Base-by-base conservation (phyloP, 2,888 invertebrate species). In the Volucella inanis region DNA sequence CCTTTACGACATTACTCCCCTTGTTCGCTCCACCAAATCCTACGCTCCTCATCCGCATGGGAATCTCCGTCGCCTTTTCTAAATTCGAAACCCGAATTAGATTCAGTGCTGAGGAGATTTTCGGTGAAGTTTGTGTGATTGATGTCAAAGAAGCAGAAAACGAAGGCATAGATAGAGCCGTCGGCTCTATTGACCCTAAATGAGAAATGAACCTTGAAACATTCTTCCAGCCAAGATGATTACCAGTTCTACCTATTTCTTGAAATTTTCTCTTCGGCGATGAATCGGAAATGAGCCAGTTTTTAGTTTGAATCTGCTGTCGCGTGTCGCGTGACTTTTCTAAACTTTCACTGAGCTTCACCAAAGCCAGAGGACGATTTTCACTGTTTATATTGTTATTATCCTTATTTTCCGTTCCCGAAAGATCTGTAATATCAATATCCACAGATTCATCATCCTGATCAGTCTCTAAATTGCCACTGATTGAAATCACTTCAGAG, bases 381-480 rank as follows among this genome's bases (percentile, higher is more conserved):
- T 88, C 83, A 74, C 87, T 84, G 6, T 31, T 31, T 41, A 88
- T 79, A 64, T 88, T 88, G 57, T 88, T 88, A 38, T 88, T 87
- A 57, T 87, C 87, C 70, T 87, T 88, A 10, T 90, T 89, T 61
- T 91, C 91, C 62, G 89, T 89, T 6, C 90, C 89, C 14, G 91
- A 90, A 12, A 91, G 85, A 87, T 92, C 92, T 10, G 92, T 92
- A 54, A 92, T 92, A 82, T 92, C 91, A 76, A 92, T 91, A 82
- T 92, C 92, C 62, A 92, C 88, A 11, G 92, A 91, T 59, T 94
- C 92, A 90, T 89, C 93, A 91, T 91, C 92, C 39, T 89, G 68
- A 45, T 87, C 87, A 45, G 82, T 85, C 61, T 88, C 88, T 22
- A 87, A 67, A 15, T 80, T 77, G 41, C 64, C 88, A 79, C 89